Evolutionary conservation across 2,888 invertebrate species (phyloP), one percentile per base, ranked within the genome.

Genomic region (Nomada ferruginata): DNA sequence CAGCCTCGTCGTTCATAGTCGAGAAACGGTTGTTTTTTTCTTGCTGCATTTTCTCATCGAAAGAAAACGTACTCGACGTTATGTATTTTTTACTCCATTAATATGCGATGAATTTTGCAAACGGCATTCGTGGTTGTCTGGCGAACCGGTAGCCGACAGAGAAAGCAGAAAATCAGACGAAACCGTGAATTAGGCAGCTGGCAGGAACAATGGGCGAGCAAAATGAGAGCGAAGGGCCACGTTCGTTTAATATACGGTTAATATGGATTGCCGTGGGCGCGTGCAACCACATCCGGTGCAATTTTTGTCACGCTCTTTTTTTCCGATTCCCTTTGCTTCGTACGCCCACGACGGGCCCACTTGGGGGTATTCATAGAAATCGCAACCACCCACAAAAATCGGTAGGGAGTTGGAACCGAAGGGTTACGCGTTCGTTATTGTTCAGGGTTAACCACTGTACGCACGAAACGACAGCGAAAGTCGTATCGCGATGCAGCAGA

Each of bases 111-210:
- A 1, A 15, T 47, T 47, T 47, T 15, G 15, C 15, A 1, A 15
- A 47, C 47, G 47, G 47, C 47, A 47, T 15, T 4, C 47, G 47
- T 47, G 0, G 20, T 59, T 20, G 5, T 2, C n/a, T 2, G 63
- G 42, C 26, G 36, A 63, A 23, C 44, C 70, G 23, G 47, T 72
- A 23, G 50, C 23, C 47, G 10, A 11, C 29, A 18, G 59, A 36
- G 65, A 42, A 50, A 23, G 61, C 42, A 66, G 53, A 66, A 73
- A 79, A 79, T 76, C 63, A 4, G 57, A 13, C 76, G 59, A 81
- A 83, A 79, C 76, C 80, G 64, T 61, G 76, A 85, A 87, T 87
- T 88, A 88, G 85, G 75, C 88, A 88, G 88, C 88, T 88, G 88
- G 60, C 63, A 20, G 79, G 64, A 68, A 68, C 57, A 65, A 73